Evolutionary conservation across 2,888 invertebrate species (phyloP), one percentile per base, ranked within the genome.

Genomic region (Spicauda simplicius): DNA sequence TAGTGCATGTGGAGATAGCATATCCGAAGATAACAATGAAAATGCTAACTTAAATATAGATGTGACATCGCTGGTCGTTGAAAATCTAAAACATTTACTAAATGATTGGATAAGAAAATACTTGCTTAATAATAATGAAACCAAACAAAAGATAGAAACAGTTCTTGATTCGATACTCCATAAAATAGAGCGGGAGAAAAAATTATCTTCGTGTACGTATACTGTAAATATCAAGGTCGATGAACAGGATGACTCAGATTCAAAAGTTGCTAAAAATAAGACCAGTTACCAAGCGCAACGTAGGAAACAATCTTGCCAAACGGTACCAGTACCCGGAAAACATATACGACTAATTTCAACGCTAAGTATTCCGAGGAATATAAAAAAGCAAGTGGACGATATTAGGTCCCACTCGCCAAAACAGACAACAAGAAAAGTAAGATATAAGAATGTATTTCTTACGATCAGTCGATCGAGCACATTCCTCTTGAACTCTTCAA

Each of bases 301-400:
- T 30, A 45, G n/a, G 10, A 67, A 61, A 52, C 61, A 18, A 20
- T 61, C 67, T 0, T 61, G 60, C 48, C 67, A 50, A 30, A 82
- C 84, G 14, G 72, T 81, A n/a, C 88, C 87, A 1, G 75, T 82
- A 41, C 71, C 76, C 14, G 75, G 77, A 19, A 87, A 80, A 69
- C 76, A 81, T 69, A 66, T 81, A 2, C 83, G 76, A 77, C 74
- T 89, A 6, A 81, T 91, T 67, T 91, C 92, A 10, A 90, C 91
- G 0, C 73, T 91, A 18, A 92, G 88, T 59, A 82, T 91, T 20
- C 92, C 91, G 10, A 84, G 84, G 74, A 83, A 82, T 69, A 72
- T 82, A 18, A 74, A 81, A 25, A 74, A 74, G 30, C 41, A 53
- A 0, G 41, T 5, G 2, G 67, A 64, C 50, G 52, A 68, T 7